Conservation (phyloP, 2,113 vertebrate species). For the Zingel zingel region DNA sequence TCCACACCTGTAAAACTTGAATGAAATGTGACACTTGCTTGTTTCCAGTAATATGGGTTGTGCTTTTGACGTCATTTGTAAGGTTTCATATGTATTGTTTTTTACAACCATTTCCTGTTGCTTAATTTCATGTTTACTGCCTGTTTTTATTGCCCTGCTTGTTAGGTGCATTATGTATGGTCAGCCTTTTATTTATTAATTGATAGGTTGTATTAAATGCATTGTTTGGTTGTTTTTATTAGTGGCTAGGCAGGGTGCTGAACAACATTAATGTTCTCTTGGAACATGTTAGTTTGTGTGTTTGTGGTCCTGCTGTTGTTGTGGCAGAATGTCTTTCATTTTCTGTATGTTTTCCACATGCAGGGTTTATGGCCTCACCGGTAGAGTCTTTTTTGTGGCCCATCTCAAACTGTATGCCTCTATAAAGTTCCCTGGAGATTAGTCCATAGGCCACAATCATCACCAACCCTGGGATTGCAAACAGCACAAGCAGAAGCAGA, state of each 20-base stretch:
- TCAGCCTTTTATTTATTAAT: too few species aligned
- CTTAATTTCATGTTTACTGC: too few species aligned
- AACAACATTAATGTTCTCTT: background rate
- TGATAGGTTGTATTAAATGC: too few species aligned
- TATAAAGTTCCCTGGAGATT: constrained; percentile 86
- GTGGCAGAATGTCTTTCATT: background rate
- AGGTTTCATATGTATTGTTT: too few species aligned
- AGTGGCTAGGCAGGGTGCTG: background rate
- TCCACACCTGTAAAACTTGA: too few species aligned
- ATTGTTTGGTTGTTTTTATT: too few species aligned
- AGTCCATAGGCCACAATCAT: constrained; percentile 87
- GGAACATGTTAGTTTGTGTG: background rate
- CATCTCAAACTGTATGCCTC: constrained; percentile 86
- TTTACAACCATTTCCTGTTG: too few species aligned
- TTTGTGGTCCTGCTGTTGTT: background rate
- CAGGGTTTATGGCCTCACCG: constrained; percentile 68
- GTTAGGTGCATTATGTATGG: too few species aligned
- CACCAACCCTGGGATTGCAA: constrained; percentile 86
- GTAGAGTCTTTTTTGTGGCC: constrained; percentile 79
- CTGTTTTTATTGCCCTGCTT: too few species aligned
- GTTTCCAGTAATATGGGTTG: too few species aligned
- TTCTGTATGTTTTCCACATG: background rate
- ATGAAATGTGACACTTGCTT: too few species aligned
- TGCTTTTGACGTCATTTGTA: too few species aligned
- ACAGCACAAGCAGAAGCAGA: constrained; percentile 83